Evolutionary conservation across 2,888 invertebrate species (phyloP).

Genomic region (Taenaris catops): DNA sequence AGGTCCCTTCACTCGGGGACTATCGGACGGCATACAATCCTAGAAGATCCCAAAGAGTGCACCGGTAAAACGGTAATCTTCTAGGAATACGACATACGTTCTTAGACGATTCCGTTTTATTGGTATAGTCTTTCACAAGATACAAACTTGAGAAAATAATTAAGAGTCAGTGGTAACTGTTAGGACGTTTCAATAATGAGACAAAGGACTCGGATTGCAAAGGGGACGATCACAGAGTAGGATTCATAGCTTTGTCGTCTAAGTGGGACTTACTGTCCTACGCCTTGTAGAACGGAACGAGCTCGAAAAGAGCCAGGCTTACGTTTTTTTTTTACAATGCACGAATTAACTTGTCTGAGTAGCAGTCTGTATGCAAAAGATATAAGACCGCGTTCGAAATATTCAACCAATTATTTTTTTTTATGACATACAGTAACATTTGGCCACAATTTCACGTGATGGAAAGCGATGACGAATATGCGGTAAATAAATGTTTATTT

Average conservation of each 20-base stretch:
- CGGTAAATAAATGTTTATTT: too few relatives aligned
- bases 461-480: too few relatives aligned
- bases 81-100: too few relatives aligned
- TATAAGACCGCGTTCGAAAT: constrained; percentile 1
- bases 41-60: too few relatives aligned
- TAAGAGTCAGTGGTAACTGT: constrained; percentile 24
- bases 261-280: constrained; percentile 55
- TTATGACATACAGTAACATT: too few relatives aligned
- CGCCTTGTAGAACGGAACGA: constrained; percentile 23
- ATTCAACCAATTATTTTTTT: too few relatives aligned
- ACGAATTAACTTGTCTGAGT: constrained; percentile 20
- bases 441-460: too few relatives aligned
- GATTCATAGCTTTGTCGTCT: constrained; percentile 50
- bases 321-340: constrained; percentile 22
- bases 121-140: too few relatives aligned
- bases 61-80: too few relatives aligned
- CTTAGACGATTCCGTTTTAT: too few relatives aligned
- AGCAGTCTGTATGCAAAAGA: constrained; percentile 8
- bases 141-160: constrained; percentile 17
- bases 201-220: constrained; percentile 39
- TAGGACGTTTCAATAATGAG: constrained; percentile 41
- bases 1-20: too few relatives aligned
- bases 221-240: constrained; percentile 36
- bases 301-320: constrained; percentile 21
- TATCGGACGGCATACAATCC: too few relatives aligned